A percentile compares a stretch with the other conserved stretches of the same genome.
These are phyloP conservation scores for Pterocles burchelli DNA, from an alignment of 2,113 vertebrate genomes.

Conservation along the genomic window DNA sequence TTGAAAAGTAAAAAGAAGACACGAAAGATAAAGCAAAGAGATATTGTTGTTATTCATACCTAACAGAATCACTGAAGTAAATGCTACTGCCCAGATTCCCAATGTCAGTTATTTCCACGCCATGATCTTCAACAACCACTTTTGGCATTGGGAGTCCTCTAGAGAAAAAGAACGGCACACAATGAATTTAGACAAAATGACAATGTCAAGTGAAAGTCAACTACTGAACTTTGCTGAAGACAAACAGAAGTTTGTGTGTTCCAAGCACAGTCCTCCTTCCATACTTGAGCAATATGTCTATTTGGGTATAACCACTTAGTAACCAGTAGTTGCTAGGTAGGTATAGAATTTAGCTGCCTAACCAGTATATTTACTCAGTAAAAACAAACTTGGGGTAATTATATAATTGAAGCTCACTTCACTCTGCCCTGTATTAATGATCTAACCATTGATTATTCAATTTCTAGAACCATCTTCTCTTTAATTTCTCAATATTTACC, in stretches of 20 bases:
- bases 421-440: not conserved
- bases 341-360: not conserved
- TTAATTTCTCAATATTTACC: not conserved
- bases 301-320: not conserved
- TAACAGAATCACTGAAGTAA: conserved; percentile 84
- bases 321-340: not conserved
- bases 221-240: not conserved
- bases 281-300: not conserved
- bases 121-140: conserved; percentile 80
- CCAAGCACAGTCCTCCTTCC: not conserved
- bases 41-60: conserved; percentile 64
- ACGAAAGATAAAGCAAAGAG: not conserved
- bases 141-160: conserved; percentile 87
- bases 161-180: not conserved
- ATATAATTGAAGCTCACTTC: not conserved
- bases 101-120: conserved; percentile 81
- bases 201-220: not conserved
- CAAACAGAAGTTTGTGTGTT: not conserved
- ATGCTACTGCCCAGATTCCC: conserved; percentile 88
- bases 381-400: not conserved
- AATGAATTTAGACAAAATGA: not conserved
- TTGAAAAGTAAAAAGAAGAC: not conserved
- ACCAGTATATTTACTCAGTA: not conserved
- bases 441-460: not conserved
- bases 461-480: not conserved